These are phyloP conservation scores for Sylvicola cinctus DNA, from an alignment of 2,888 invertebrate genomes.

Conservation along the genomic window DNA sequence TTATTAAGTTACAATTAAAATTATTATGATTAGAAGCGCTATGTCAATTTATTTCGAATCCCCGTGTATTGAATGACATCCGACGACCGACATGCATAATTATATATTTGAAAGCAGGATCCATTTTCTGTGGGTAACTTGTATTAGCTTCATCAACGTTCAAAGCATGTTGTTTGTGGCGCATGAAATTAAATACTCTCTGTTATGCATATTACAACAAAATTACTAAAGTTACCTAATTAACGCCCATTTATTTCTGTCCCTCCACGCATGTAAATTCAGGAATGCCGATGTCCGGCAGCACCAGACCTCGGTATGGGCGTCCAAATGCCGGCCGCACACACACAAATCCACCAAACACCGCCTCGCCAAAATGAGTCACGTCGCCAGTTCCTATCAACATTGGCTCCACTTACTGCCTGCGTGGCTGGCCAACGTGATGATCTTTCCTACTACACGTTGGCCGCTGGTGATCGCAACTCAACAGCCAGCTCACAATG, in stretches of 20 bases:
- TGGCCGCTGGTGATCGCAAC: conserved; percentile 34
- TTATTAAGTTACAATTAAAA: no score
- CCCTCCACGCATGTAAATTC: conserved; percentile 2
- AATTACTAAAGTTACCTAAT: no score
- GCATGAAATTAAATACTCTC: no score
- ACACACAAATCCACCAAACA: conserved; percentile 23
- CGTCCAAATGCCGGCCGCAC: conserved; percentile 26
- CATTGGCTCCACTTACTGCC: conserved; percentile 54
- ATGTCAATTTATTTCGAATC: no score
- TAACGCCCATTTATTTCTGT: neutral
- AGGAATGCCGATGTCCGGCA: conserved; percentile 26
- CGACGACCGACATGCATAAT: no score
- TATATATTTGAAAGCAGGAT: no score
- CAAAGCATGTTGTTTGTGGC: no score
- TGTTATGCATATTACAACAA: no score
- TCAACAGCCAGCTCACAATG: conserved; percentile 37
- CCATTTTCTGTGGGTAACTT: no score
- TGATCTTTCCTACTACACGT: conserved; percentile 34
- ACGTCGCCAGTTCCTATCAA: conserved; percentile 57
- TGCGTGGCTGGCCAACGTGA: conserved; percentile 46
- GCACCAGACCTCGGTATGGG: conserved; percentile 36
- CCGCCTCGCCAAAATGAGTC: conserved; percentile 36
- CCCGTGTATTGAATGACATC: no score
- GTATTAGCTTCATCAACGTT: no score
- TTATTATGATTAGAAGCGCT: no score